Base-by-base conservation (phyloP, 2,797 vertebrate genomes). In the Morus bassanus region DNA sequence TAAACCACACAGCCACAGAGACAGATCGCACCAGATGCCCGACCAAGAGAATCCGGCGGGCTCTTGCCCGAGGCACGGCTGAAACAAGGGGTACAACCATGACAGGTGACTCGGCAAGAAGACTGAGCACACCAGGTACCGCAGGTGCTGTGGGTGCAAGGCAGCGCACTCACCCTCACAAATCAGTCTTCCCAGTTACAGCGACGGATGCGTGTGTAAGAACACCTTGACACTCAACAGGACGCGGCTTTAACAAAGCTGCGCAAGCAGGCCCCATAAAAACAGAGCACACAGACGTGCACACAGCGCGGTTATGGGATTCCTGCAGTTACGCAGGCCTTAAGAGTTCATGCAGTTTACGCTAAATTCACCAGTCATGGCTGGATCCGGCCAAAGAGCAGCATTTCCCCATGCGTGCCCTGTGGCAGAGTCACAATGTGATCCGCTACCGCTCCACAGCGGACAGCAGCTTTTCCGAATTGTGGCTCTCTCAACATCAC, bases 241-340 rank as follows among this genome's bases (percentile, higher is more conserved):
- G 23, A 21, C 0, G 0, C 0, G 3, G 7, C 51, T 23, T 4
- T 16, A 43, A 30, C 53, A 41, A 15, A 31, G 53, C 41, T 11
- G 17, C 1, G 1, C 22, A 25, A 31, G 18, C 13, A 4, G 23
- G 14, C 23, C 39, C 68, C 33, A 4, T 2, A 8, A 8, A 33
- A 21, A 3, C 33, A 11, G 8, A 22, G 25, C 23, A 11, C 1
- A 1, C 7, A 6, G 31, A 27, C 0, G 1, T 7, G 41, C 4
- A 0, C 2, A 0, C 4, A 4, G 16, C 2, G 3, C 4, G 0
- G 37, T 8, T 21, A 13, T 0, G 0, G 27, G 33, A 11, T 7
- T 12, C 2, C 41, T 22, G 22, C 22, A 17, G 41, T 23, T 35
- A 11, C 0, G 0, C 16, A 46, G 22, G 18, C 21, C 31, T 23